These are phyloP conservation scores for Pandion haliaetus DNA, from an alignment of 2,113 vertebrate genomes.

Conservation along the genomic window DNA sequence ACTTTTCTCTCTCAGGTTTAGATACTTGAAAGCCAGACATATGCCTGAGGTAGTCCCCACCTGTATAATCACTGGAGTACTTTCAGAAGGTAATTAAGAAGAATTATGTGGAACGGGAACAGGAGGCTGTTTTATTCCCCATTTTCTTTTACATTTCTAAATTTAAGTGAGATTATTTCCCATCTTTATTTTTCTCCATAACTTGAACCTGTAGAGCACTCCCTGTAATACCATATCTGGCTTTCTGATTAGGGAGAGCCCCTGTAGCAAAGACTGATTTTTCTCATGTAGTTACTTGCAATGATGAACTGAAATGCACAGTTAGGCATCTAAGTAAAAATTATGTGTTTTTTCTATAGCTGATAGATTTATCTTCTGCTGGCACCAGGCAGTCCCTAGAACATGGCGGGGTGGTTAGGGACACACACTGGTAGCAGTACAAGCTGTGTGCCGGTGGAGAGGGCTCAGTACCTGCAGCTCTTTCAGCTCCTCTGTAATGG, in stretches of 20 bases:
- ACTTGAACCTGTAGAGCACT: not conserved
- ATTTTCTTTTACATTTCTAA: not conserved
- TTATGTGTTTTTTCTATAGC: not conserved
- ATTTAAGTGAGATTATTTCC: not conserved
- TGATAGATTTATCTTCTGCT: not conserved
- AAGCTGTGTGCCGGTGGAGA: not conserved
- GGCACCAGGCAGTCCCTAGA: not conserved
- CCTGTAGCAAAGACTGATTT: not conserved
- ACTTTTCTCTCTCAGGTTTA: not conserved
- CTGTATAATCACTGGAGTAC: not conserved
- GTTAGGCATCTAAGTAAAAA: not conserved
- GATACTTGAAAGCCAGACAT: not conserved
- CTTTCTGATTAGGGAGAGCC: not conserved
- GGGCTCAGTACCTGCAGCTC: conserved; percentile 78
- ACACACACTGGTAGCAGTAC: not conserved
- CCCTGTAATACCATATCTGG: not conserved
- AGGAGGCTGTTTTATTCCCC: not conserved
- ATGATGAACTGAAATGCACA: not conserved
- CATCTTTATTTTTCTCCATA: not conserved
- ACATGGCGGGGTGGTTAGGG: not conserved
- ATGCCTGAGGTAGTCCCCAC: not conserved
- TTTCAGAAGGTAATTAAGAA: not conserved
- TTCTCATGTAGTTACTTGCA: not conserved
- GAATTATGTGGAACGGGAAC: not conserved
- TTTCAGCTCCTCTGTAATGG: conserved; percentile 77